Evolutionary conservation across 2,888 invertebrate species (phyloP), one percentile per base, ranked within the genome.

Genomic region (Tetramorium bicarinatum): DNA sequence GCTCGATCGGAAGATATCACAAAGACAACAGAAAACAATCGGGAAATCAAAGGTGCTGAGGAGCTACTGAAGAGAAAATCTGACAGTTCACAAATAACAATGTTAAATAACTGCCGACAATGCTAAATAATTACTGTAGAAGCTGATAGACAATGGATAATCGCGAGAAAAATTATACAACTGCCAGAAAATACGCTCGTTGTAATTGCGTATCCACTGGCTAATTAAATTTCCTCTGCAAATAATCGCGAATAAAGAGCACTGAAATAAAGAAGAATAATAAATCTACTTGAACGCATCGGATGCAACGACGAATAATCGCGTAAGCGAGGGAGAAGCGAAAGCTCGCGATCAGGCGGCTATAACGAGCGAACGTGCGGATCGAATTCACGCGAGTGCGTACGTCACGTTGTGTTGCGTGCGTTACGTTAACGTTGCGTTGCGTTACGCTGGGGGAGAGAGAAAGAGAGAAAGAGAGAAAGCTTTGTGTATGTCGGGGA

Each of bases 381-480:
- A 80, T 61, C 67, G 61, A 56, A 82, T 62, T 66, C 54, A 29
- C 54, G 13, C 67, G 76, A 81, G 41, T 25, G 44, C 25, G 77
- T 62, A 64, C 18, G 59, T 41, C 80, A 61, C 86, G 47, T 67
- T 71, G 56, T 49, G 62, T 75, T 52, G 59, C 85, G 69, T 79
- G 86, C 49, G 87, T 77, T 64, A 21, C 34, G 66, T 86, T 76
- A 66, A 66, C 72, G 67, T 71, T 34, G 21, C 49, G 59, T 13
- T 11, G 18, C 56, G 47, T 21, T 6, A 8, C 52, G 52, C 8
- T n/a, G 49, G 41, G 15, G 4, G 0, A 29, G 21, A 29, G n/a
- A 49, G 44, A 25, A 67, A 69, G 47, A 11, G 11, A 49, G 21
- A 29, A 15, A 38, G n/a, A 69, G 71, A 72, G 38, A 54, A 4